A percentile compares a stretch with the other conserved stretches of the same genome.
Conservation (phyloP, 2,797 vertebrate genomes). For the Tadarida brasiliensis region DNA sequence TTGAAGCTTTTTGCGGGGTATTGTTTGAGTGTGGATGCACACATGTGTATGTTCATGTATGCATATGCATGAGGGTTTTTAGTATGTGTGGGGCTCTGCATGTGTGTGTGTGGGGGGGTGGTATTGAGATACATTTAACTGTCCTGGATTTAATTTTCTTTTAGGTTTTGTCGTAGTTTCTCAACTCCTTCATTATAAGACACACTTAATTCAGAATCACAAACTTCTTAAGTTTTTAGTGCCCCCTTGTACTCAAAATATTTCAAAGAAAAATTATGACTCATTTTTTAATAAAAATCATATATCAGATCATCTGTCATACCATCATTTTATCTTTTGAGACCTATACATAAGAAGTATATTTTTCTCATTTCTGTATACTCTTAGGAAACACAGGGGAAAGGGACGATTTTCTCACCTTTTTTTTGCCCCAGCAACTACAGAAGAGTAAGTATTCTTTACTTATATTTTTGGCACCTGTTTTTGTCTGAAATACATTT, state of each 20-base stretch:
- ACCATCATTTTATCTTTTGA: background rate
- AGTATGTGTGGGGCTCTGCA: background rate
- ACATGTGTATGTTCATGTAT: background rate
- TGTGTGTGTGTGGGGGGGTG: background rate
- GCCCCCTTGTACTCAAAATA: background rate
- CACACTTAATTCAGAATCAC: background rate
- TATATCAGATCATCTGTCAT: background rate
- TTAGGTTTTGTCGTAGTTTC: background rate
- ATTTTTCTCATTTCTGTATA: background rate
- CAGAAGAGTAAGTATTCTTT: background rate
- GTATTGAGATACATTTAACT: background rate
- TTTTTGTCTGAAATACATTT: conserved; percentile 45
- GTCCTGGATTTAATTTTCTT: background rate
- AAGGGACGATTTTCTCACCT: background rate
- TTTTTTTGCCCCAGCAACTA: background rate
- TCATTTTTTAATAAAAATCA: background rate
- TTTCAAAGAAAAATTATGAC: background rate
- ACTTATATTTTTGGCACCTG: background rate
- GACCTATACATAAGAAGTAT: background rate
- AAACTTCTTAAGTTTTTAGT: background rate
- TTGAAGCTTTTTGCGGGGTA: background rate
- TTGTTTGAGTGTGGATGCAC: background rate
- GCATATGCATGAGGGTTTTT: background rate
- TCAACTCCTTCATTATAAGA: background rate
- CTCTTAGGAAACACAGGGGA: background rate